Base-by-base conservation (phyloP, 2,113 vertebrate species). In the Sinocyclocheilus anshuiensis region DNA sequence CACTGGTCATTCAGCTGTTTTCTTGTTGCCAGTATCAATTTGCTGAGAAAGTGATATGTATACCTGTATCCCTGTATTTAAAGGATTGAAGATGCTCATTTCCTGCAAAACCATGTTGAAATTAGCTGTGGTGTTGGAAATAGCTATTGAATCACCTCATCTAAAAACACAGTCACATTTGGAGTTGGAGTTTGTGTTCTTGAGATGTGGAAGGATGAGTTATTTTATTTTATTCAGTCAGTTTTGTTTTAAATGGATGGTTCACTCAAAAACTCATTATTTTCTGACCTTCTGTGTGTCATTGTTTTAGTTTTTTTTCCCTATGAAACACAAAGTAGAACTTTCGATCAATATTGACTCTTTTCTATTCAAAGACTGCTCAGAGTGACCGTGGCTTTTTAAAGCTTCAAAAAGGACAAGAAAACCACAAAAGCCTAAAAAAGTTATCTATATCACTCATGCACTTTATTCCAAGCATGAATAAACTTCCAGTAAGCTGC, bases 1-100 rank as follows among this genome's bases (percentile, higher is more conserved):
- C 7, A 36, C 57, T 48, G 18, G 55, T 67, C 55, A 15, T 84
- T 77, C 22, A 45, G 36, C 53, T 69, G 45, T 87, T 77, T 76
- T 81, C 15, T 53, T 72, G 36, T 42, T 71, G 24, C 4, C 7
- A 69, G 65, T 75, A 72, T 75, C 42, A 77, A 11, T 61, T 67
- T 55, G 42, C n/a, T 65, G n/a, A 18, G 45, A 75, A 50, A 67
- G 42, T 26, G 65, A 33, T 72, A 36, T 45, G 65, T 42, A 13
- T 81, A 11, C 39, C 45, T 86, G 48, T 13, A 33, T 69, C 18
- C 33, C 26, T 83, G 57, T 36, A 72, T 83, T 20, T 57, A 18
- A 53, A 67, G 36, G 61, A 16, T 22, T 45, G 33, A 81, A 42
- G 11, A 24, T 42, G 16, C 4, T 65, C 7, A 50, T 26, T 82